Conservation (phyloP, 1,140 invertebrate species). For the Drosophila hydei region DNA sequence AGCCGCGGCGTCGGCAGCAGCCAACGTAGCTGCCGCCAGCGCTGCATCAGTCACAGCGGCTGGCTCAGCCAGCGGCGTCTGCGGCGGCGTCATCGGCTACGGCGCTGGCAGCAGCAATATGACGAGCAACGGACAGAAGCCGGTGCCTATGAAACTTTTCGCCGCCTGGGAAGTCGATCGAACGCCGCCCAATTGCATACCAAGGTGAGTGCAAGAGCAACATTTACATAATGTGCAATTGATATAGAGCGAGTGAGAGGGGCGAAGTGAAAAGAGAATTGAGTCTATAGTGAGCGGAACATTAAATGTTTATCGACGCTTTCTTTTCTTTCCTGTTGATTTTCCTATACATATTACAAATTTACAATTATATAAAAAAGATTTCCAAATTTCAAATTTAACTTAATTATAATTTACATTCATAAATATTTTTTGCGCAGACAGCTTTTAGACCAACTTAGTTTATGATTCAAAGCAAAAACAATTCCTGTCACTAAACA, state of each 20-base stretch:
- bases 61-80: conserved; percentile 25
- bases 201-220: conserved; percentile 88
- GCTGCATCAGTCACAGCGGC: conserved; percentile 26
- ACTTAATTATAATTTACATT: too few species aligned
- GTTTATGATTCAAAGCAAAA: too few species aligned
- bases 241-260: background rate
- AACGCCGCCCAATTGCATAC: conserved; percentile 97
- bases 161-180: conserved; percentile 99
- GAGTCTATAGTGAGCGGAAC: too few species aligned
- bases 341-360: too few species aligned
- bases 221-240: conserved; percentile 33
- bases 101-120: conserved; percentile 32
- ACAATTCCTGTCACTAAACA: too few species aligned
- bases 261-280: background rate
- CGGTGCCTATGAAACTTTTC: conserved; percentile 98
- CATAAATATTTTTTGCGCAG: too few species aligned
- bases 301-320: too few species aligned
- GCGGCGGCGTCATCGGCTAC: conserved; percentile 22
- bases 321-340: too few species aligned
- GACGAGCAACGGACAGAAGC: conserved; percentile 86
- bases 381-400: too few species aligned
- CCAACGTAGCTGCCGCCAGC: conserved; percentile 32
- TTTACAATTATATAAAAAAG: too few species aligned
- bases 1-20: conserved; percentile 32
- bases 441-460: too few species aligned